Conservation (phyloP, 2,113 vertebrate genomes). For the Morone saxatilis region DNA sequence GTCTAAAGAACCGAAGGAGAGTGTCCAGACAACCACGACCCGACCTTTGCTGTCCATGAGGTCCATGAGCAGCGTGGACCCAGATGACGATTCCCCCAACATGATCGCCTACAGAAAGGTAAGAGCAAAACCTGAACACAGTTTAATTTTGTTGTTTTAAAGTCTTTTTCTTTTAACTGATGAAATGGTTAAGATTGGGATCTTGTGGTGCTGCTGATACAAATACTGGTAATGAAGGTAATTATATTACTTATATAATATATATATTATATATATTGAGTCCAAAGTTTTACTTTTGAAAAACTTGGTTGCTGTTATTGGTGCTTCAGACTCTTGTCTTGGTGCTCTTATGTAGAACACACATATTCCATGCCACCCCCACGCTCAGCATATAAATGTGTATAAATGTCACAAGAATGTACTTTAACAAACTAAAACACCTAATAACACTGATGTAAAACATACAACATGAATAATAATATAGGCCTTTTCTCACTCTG, state of each 20-base stretch:
- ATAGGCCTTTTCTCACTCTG: too few species aligned
- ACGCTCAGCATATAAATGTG: too few species aligned
- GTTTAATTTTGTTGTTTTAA: not conserved
- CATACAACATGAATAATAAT: too few species aligned
- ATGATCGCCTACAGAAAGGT: slow-evolving; percentile 99
- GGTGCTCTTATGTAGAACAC: too few species aligned
- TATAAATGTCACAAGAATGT: too few species aligned
- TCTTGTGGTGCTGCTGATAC: not conserved
- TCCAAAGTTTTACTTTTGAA: not conserved
- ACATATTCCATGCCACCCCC: too few species aligned
- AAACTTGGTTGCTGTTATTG: slow-evolving; percentile 1
- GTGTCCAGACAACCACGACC: not conserved
- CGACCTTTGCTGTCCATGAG: slow-evolving; percentile 73
- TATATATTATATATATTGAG: too few species aligned
- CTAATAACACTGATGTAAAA: not conserved
- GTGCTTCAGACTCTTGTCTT: not conserved
- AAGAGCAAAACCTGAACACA: slow-evolving; percentile 52
- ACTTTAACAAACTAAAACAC: too few species aligned
- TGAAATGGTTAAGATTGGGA: not conserved
- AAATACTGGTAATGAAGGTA: not conserved
- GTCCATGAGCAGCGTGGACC: slow-evolving; percentile 84
- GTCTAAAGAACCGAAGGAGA: slow-evolving; percentile 49
- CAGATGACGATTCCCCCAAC: slow-evolving; percentile 95
- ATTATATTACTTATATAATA: too few species aligned
- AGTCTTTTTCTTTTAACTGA: not conserved